Evolutionary conservation across 2,888 invertebrate species (phyloP).

Genomic region (Chalcis sispes): DNA sequence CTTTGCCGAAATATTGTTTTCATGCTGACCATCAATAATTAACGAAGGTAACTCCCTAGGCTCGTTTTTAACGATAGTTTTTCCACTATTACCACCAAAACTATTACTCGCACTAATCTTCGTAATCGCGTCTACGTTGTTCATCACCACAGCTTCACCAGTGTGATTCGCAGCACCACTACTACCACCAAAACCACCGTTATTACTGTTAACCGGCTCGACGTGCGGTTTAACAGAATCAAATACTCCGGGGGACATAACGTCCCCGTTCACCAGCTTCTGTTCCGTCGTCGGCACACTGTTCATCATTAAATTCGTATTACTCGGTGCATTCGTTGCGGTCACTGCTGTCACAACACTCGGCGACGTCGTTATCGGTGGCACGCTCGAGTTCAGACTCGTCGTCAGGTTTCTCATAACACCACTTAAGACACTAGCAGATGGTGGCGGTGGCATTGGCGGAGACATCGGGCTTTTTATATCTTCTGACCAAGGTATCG

Average conservation of each 20-base stretch:
- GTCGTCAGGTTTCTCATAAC: conserved; percentile 61
- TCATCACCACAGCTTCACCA: conserved; percentile 27
- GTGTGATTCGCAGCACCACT: conserved; percentile 42
- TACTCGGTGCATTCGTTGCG: conserved; percentile 12
- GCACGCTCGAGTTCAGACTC: conserved; percentile 32
- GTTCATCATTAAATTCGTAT: conserved; percentile 19
- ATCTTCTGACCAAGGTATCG: conserved; percentile 70
- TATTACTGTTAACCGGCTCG: conserved; percentile 5
- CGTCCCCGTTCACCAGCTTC: conserved; percentile 53
- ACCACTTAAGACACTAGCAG: conserved; percentile 40
- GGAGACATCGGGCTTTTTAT: conserved; percentile 64
- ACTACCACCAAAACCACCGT: conserved; percentile 36
- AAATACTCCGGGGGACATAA: conserved; percentile 43
- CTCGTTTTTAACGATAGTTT: conserved; percentile 15
- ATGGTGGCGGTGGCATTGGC: conserved; percentile 43
- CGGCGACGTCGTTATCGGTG: conserved; percentile 50
- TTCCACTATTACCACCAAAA: conserved; percentile 13
- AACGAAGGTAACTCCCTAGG: not conserved
- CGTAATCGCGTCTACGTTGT: conserved; percentile 37
- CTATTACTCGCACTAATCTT: conserved; percentile 28
- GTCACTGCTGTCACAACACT: conserved; percentile 50
- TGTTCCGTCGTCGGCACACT: conserved; percentile 20
- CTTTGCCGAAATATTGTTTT: conserved; percentile 33
- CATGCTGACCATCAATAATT: conserved; percentile 9
- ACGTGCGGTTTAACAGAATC: conserved; percentile 19